These are phyloP conservation scores for Drosophila peninsularis DNA, from an alignment of 2,888 invertebrate species.

Conservation along the genomic window DNA sequence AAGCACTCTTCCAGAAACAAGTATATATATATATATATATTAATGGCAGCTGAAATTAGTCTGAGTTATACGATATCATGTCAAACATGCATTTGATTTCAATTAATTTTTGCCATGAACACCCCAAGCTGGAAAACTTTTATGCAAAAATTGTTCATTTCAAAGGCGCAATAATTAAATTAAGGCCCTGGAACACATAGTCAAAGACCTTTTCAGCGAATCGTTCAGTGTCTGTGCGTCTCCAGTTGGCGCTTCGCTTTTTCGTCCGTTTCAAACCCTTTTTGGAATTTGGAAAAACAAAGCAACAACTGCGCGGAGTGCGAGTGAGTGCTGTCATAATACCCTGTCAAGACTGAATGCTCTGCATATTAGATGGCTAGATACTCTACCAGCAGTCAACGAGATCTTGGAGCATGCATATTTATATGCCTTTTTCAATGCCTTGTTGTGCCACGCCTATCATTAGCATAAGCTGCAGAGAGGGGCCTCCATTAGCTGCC, in stretches of 20 bases:
- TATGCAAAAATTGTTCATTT: constrained; percentile 40
- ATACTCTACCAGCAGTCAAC: too few species aligned
- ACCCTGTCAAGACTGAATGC: too few species aligned
- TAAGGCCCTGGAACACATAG: constrained; percentile 19
- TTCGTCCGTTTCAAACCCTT: constrained; percentile 6
- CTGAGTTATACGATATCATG: constrained; percentile 62
- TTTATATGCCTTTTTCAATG: not conserved
- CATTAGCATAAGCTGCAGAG: not conserved
- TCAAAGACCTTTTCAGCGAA: constrained; percentile 11
- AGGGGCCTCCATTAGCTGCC: not conserved
- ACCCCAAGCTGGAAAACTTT: constrained; percentile 43
- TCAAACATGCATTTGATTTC: constrained; percentile 79
- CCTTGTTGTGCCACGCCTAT: not conserved
- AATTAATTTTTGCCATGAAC: constrained; percentile 70
- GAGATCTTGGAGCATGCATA: too few species aligned
- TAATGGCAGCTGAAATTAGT: constrained; percentile 20
- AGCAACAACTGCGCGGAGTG: constrained; percentile 77
- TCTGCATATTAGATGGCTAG: not conserved
- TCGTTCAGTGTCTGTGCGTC: constrained; percentile 4
- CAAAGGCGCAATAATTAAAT: constrained; percentile 62
- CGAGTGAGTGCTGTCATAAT: constrained; percentile 66
- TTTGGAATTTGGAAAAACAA: constrained; percentile 35
- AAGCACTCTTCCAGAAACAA: constrained; percentile 17
- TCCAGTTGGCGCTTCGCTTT: not conserved
- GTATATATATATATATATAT: constrained; percentile 3